phyloP scores from a whole-genome alignment of 2,797 vertebrate species.

The Moxostoma hubbsi region DNA sequence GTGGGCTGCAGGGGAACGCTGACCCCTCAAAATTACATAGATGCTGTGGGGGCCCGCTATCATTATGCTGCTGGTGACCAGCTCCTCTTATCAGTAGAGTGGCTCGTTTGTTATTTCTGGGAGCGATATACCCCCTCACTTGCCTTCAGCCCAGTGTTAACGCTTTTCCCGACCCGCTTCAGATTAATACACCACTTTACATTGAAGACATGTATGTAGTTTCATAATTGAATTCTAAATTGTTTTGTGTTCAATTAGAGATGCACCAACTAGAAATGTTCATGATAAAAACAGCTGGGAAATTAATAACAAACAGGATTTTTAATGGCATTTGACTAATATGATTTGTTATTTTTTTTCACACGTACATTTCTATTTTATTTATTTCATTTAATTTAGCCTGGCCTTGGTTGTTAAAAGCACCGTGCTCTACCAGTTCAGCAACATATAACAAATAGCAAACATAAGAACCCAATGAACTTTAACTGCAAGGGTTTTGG shows the following conservation, averaged over 20 bases:
- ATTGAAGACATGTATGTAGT: slow-evolving; percentile 82
- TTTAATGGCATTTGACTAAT: no score
- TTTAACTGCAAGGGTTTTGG: no score
- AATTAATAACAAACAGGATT: neutral
- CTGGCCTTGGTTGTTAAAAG: no score
- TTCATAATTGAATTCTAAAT: slow-evolving; percentile 83
- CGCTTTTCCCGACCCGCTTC: slow-evolving; percentile 77
- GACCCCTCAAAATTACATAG: slow-evolving; percentile 80
- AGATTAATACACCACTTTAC: slow-evolving; percentile 79
- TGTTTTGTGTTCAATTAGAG: slow-evolving; percentile 74
- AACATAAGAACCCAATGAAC: no score
- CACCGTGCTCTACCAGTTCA: no score
- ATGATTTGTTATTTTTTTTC: no score
- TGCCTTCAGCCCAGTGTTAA: slow-evolving; percentile 66
- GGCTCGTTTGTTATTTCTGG: slow-evolving; percentile 87
- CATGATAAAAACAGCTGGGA: slow-evolving; percentile 13
- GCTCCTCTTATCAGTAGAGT: slow-evolving; percentile 82
- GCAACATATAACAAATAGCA: no score
- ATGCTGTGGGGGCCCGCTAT: slow-evolving; percentile 75
- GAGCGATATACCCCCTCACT: slow-evolving; percentile 80
- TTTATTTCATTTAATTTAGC: no score
- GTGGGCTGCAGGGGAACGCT: slow-evolving; percentile 64
- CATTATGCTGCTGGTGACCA: slow-evolving; percentile 77
- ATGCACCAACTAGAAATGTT: slow-evolving; percentile 62
- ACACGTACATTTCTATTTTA: no score